Evolutionary conservation across 2,888 invertebrate species (phyloP), one percentile per base, ranked within the genome.

Genomic region (Microchrysa polita): DNA sequence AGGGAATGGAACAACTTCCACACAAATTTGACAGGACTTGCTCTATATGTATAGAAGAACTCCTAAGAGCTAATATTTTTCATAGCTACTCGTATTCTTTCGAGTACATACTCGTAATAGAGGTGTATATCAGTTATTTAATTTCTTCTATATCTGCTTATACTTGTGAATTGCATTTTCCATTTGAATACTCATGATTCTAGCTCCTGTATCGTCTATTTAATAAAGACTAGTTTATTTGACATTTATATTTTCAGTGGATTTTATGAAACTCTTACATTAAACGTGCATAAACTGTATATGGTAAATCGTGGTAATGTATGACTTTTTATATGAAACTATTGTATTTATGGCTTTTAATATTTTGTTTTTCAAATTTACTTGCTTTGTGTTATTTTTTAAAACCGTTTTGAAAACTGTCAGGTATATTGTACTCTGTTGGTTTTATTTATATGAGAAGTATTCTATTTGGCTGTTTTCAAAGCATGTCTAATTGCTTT

Each of bases 361-460:
- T 53, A 12, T 18, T 16, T 67, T 53, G 2, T 67, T 2, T 52
- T 67, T 44, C 48, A 34, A 67, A 16, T 67, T 67, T 27, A 12
- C 34, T n/a, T 14, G 27, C 40, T 20, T 69, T 1, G n/a, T 57
- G 12, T 55, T 4, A n/a, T 69, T 57, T 4, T 14, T 16, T 57
- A 65, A 74, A 72, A 78, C 77, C 77, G 77, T 79, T 83, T 83
- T 83, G 83, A 83, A 83, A 81, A 82, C 78, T 78, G 80, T 83
- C 84, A 83, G 83, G 83, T 83, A 81, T 81, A 82, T 83, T 83
- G 83, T 83, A 83, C 83, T 83, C 80, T 81, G 65, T 65, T 9
- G 44, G 22, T 48, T 59, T 59, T 23, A 40, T 67, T 23, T 12
- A 10, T 34, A 53, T 57, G 57, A 69, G 42, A 69, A 69, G 57